These are phyloP conservation scores for Nemoura dubitans DNA, from an alignment of 2,888 invertebrate species.

Conservation along the genomic window DNA sequence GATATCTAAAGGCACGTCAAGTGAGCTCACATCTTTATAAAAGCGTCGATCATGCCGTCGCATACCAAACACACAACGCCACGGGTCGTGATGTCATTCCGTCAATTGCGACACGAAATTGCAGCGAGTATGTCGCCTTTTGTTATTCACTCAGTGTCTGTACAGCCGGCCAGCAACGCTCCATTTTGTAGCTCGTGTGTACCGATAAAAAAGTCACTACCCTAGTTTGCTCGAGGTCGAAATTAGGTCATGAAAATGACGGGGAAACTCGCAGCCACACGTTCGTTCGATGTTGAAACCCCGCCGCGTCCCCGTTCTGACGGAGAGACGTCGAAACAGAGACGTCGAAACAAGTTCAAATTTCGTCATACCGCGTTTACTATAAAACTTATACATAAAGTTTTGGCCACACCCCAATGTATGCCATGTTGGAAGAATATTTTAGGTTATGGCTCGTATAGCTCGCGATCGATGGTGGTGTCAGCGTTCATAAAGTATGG, in stretches of 20 bases:
- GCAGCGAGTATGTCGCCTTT: neutral
- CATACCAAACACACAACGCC: neutral
- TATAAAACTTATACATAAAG: neutral
- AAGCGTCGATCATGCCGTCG: neutral
- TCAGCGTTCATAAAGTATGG: neutral
- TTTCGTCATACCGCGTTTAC: neutral
- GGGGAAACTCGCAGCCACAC: neutral
- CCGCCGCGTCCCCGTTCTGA: neutral
- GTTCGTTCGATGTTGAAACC: too few relatives aligned
- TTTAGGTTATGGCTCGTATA: neutral
- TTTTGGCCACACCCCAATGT: neutral
- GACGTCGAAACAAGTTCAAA: neutral
- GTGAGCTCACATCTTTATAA: neutral
- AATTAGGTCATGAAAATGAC: neutral
- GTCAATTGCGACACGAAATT: neutral
- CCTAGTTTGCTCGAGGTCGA: neutral
- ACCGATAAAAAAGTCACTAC: neutral
- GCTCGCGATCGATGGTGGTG: neutral
- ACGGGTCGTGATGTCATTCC: neutral
- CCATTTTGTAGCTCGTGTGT: neutral
- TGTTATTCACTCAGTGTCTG: neutral
- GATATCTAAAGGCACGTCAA: neutral
- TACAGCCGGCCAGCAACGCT: neutral
- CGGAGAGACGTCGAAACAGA: neutral
- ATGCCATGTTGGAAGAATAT: neutral